Conservation (phyloP, 37 sponge, comb jelly and placozoan species). For the Crambe crambe region DNA sequence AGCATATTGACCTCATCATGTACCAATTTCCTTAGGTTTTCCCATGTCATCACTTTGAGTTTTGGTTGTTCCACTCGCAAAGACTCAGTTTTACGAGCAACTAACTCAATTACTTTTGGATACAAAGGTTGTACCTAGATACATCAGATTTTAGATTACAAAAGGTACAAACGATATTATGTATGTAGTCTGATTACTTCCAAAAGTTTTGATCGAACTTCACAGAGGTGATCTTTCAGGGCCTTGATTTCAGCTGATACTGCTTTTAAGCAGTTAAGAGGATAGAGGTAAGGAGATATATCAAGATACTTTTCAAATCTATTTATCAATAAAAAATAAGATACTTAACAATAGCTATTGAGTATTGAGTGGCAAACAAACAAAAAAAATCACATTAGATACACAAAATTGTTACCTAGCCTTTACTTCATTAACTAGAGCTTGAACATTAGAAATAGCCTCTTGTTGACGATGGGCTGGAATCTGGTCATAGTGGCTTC, state of each 20-base stretch:
- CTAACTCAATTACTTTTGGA: slow-evolving; percentile 53
- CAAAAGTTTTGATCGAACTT: slow-evolving; percentile 32
- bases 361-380: background rate
- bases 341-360: slow-evolving; percentile 9
- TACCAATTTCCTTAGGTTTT: slow-evolving; percentile 34
- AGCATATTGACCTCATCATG: slow-evolving; percentile 60
- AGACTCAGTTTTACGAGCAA: slow-evolving; percentile 46
- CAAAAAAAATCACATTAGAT: background rate
- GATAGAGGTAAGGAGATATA: slow-evolving; percentile 43
- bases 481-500: slow-evolving; percentile 65
- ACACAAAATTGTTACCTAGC: background rate
- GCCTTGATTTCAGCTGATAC: slow-evolving; percentile 48
- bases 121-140: slow-evolving; percentile 45
- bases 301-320: slow-evolving; percentile 58
- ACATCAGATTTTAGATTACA: background rate
- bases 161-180: background rate
- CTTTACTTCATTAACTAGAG: slow-evolving; percentile 42
- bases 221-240: slow-evolving; percentile 60
- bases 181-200: slow-evolving; percentile 24
- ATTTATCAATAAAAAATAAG: background rate
- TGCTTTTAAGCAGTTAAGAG: slow-evolving; percentile 59
- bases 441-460: slow-evolving; percentile 26
- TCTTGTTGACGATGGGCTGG: slow-evolving; percentile 2
- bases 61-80: slow-evolving; percentile 44
- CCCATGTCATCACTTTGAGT: slow-evolving; percentile 52